Conservation (phyloP, 2,888 invertebrate genomes). For the Drosophila niveifrons region DNA sequence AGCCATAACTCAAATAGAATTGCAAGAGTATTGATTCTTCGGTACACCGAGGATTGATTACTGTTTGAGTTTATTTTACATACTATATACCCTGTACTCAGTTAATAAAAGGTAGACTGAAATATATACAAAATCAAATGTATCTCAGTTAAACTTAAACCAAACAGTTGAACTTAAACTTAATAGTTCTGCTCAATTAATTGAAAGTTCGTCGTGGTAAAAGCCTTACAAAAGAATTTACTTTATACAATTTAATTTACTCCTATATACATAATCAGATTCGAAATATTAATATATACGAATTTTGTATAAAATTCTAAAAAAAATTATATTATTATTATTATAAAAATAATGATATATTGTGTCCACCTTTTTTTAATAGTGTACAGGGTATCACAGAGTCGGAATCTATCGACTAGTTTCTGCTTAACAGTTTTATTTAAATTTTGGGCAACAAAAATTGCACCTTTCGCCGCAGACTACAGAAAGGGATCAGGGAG, state of each 20-base stretch:
- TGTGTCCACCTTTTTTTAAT: not conserved
- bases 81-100: conserved; percentile 15
- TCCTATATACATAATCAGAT: no score
- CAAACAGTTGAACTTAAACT: no score
- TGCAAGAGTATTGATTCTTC: conserved; percentile 46
- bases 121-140: not conserved
- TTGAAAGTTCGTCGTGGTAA: no score
- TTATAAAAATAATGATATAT: no score
- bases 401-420: conserved; percentile 9
- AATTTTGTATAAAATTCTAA: no score
- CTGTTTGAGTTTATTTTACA: conserved; percentile 23
- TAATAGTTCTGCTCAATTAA: no score
- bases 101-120: not conserved
- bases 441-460: conserved; percentile 43
- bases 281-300: no score
- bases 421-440: conserved; percentile 15
- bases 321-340: no score
- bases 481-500: not conserved
- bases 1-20: conserved; percentile 2
- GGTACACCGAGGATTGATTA: conserved; percentile 33
- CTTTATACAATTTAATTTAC: no score
- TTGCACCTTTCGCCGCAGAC: conserved; percentile 63
- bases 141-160: no score
- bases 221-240: no score
- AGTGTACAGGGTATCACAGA: conserved; percentile 1